Evolutionary conservation across 2,113 vertebrate species (phyloP).

Genomic region (Halcyon malimbica): DNA sequence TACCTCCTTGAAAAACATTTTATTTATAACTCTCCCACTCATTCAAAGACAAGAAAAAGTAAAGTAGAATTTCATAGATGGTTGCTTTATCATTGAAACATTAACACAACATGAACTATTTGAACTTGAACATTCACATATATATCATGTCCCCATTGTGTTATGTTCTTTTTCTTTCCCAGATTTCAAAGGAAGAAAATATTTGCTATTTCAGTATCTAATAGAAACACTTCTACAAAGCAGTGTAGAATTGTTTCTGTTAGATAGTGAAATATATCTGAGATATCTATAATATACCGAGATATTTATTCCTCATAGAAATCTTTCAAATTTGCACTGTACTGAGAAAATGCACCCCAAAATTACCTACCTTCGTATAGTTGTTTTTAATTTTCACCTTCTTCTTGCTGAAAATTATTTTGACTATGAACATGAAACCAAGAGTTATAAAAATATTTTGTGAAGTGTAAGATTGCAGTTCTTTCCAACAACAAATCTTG

Average conservation of each 20-base stretch:
- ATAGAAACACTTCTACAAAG: background rate
- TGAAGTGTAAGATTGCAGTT: background rate
- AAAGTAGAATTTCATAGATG: constrained; percentile 19
- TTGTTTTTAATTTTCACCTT: background rate
- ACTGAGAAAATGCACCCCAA: background rate
- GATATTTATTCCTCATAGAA: background rate
- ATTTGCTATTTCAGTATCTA: background rate
- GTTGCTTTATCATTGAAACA: constrained; percentile 25
- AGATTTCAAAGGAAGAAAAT: background rate
- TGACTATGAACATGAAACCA: background rate
- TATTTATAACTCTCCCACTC: constrained; percentile 72
- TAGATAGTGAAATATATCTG: too few relatives aligned
- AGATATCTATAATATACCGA: too few relatives aligned
- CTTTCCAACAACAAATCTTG: background rate
- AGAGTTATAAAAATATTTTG: background rate
- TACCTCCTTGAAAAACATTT: constrained; percentile 75
- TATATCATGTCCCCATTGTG: background rate
- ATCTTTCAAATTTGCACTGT: background rate
- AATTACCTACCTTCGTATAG: background rate
- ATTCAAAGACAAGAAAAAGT: constrained; percentile 63
- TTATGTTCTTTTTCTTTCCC: background rate
- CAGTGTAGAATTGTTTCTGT: background rate
- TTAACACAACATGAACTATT: constrained; percentile 21
- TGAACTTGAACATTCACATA: background rate
- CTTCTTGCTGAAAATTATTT: background rate